Percentiles rank a stretch among this genome's conserved stretches.
Evolutionary conservation across 1,140 invertebrate genomes (phyloP).

Genomic region (Dufourea novaeangliae): DNA sequence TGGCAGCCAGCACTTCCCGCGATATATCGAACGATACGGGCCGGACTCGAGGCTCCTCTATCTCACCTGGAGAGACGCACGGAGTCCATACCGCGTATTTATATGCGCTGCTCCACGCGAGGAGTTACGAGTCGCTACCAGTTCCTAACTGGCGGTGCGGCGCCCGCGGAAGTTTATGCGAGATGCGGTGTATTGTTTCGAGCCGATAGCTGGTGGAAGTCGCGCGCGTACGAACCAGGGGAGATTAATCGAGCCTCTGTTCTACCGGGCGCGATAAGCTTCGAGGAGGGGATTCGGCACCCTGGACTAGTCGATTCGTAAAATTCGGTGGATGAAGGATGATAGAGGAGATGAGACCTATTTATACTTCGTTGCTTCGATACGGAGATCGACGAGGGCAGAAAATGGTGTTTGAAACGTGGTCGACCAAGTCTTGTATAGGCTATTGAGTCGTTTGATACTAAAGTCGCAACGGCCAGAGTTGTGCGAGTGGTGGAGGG

Average conservation of each 20-base stretch:
- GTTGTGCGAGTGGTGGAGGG: too few species aligned
- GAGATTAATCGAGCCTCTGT: conserved; percentile 34
- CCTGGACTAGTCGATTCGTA: neutral
- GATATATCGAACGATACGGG: conserved; percentile 59
- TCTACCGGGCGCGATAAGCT: neutral
- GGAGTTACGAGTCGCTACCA: conserved; percentile 55
- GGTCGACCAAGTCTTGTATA: too few species aligned
- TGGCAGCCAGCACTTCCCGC: conserved; percentile 57
- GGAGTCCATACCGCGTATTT: conserved; percentile 31
- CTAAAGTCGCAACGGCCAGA: too few species aligned
- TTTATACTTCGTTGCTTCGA: too few species aligned
- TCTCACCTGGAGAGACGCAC: conserved; percentile 6
- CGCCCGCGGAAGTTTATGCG: conserved; percentile 45
- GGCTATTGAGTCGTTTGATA: too few species aligned
- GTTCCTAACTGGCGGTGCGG: conserved; percentile 6
- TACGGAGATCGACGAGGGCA: too few species aligned
- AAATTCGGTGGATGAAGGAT: neutral
- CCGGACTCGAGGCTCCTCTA: conserved; percentile 10
- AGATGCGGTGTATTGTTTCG: conserved; percentile 45
- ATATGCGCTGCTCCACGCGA: conserved; percentile 24
- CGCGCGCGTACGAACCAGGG: neutral
- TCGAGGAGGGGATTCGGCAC: neutral
- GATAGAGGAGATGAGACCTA: neutral
- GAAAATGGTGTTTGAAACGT: too few species aligned
- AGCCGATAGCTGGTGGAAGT: conserved; percentile 8